Base-by-base conservation (phyloP, 2,797 vertebrate species). In the Bradypodion pumilum region DNA sequence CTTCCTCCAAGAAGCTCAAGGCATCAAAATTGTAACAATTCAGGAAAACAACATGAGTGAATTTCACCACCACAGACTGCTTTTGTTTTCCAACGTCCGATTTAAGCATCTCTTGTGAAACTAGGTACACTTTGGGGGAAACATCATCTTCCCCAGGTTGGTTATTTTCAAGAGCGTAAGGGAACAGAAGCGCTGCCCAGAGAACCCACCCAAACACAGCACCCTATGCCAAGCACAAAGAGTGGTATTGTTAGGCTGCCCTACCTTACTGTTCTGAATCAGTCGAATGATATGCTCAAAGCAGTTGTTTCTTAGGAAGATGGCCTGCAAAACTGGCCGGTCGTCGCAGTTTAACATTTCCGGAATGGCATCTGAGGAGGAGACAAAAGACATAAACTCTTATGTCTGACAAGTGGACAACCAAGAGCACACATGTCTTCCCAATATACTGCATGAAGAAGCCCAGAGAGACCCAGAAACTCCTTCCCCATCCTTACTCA, bases 251-350 rank as follows among this genome's bases (percentile, higher is more conserved):
- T 1, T n/a, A 32, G 25, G n/a, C 21, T 16, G 1, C 52, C 97
- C 88, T 91, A 99, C 98, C 98, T 98, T 98, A 97, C 98, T 99
- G 96, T 99, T 99, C 87, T 99, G 98, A 89, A 99, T 97, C 83
- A 99, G 97, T 29, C 98, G 96, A 76, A 97, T 97, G 92, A 99
- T 98, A 95, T 99, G 98, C 91, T 99, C 98, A 10, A 99, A 99
- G 95, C 98, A 99, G 94, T 99, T 99, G 94, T 99, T 99, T 96
- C 98, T 99, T 83, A 99, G 98, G 91, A 99, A 99, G 87, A 98
- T 92, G 0, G 98, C 97, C 90, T 99, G 98, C 4, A 99, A 96
- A 37, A 97, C 98, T 0, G 98, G 98, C 46, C 98, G 95, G 95
- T 99, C 98, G 1, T 97, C 93, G 13, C 98, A 99, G 80, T 96